phyloP scores from a whole-genome alignment of 2,888 invertebrate genomes.

The Hoplodrina ambigua region DNA sequence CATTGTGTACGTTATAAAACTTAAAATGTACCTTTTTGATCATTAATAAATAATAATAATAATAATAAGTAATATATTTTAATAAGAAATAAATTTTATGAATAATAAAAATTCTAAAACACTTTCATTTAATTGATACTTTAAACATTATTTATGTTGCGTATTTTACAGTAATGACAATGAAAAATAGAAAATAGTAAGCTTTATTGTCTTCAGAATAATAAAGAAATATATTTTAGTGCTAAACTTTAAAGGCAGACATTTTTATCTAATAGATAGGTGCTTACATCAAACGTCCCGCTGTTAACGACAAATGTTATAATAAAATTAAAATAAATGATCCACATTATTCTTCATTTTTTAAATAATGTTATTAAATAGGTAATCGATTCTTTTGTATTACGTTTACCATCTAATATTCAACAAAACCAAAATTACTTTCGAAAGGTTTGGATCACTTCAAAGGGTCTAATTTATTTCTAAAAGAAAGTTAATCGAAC shows the following conservation, averaged over 20 bases:
- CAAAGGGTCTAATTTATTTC: slow-evolving; percentile 48
- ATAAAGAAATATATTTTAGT: slow-evolving; percentile 10
- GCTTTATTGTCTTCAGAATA: slow-evolving; percentile 21
- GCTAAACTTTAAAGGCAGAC: slow-evolving; percentile 11
- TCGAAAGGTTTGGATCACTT: slow-evolving; percentile 35
- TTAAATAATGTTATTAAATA: slow-evolving; percentile 9
- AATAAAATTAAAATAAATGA: slow-evolving; percentile 35
- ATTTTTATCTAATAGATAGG: slow-evolving; percentile 23
- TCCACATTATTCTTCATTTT: slow-evolving; percentile 10
- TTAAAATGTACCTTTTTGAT: no score
- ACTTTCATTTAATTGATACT: slow-evolving; percentile 23
- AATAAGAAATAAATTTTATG: no score
- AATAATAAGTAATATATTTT: no score
- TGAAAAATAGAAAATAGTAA: slow-evolving; percentile 11
- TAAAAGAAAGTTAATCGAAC: slow-evolving; percentile 56
- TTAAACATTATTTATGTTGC: slow-evolving; percentile 5
- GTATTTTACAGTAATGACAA: not conserved
- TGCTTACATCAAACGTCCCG: slow-evolving; percentile 10
- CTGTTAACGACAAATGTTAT: slow-evolving; percentile 22
- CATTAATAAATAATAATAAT: no score
- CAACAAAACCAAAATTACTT: slow-evolving; percentile 34
- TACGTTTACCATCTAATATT: slow-evolving; percentile 15
- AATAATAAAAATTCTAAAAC: not conserved
- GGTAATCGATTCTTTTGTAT: slow-evolving; percentile 32
- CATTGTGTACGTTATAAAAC: no score